Conservation (phyloP, 2,888 invertebrate species). For the Leptinotarsa peninsularis region DNA sequence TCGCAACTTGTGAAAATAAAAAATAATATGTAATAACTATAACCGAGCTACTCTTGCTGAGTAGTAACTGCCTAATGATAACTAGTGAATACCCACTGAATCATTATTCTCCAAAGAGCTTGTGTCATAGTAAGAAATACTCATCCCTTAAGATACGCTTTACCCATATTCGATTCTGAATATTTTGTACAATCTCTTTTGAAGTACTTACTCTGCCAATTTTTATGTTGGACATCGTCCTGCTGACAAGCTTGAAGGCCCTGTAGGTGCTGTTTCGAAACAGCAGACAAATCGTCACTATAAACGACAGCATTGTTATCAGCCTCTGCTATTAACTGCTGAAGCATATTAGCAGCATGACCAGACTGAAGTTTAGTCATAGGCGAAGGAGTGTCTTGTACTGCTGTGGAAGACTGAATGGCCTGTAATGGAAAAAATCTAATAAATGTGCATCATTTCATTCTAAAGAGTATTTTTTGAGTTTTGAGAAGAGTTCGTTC, state of each 20-base stretch:
- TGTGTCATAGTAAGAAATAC: no score
- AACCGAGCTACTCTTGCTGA: no score
- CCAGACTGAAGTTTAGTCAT: conserved; percentile 76
- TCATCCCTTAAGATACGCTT: no score
- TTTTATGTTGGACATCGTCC: conserved; percentile 92
- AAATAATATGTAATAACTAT: no score
- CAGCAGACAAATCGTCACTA: conserved; percentile 90
- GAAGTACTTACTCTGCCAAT: conserved; percentile 86
- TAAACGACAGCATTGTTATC: conserved; percentile 95
- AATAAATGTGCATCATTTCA: background rate
- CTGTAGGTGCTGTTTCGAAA: conserved; percentile 80
- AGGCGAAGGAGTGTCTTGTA: conserved; percentile 73
- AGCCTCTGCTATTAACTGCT: conserved; percentile 92
- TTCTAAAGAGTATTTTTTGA: no score
- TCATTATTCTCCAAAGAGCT: no score
- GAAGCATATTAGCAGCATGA: conserved; percentile 84
- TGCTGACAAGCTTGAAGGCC: conserved; percentile 89
- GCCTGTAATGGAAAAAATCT: conserved; percentile 60
- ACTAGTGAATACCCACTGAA: no score
- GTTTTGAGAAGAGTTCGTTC: no score
- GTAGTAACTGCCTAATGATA: no score
- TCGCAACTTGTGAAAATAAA: no score
- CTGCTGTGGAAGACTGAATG: conserved; percentile 69
- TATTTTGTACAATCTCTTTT: background rate
- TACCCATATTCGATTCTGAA: no score